A percentile compares a stretch with the other conserved stretches of the same genome.
These are phyloP conservation scores for Pogonocichla stellata DNA, from an alignment of 2,113 vertebrate species.

Conservation along the genomic window DNA sequence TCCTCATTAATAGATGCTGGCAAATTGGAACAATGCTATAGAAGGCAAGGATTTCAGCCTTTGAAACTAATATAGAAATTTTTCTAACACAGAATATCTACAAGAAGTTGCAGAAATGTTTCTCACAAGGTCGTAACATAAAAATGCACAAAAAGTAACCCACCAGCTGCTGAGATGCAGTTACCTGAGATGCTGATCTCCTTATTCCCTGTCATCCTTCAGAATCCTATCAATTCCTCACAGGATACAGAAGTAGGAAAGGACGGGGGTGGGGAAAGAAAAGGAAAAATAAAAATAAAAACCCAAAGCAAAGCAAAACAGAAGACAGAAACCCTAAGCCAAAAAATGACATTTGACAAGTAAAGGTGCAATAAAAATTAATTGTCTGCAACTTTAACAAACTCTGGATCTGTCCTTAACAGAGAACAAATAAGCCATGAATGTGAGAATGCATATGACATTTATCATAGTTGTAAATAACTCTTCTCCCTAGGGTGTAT, in stretches of 20 bases:
- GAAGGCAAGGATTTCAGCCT: background rate
- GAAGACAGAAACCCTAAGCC: background rate
- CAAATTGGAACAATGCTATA: background rate
- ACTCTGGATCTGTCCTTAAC: background rate
- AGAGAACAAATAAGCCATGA: background rate
- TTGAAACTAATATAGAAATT: background rate
- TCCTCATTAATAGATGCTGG: background rate
- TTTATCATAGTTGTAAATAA: background rate
- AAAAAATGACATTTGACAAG: background rate
- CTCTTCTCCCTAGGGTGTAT: background rate
- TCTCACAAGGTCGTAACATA: background rate
- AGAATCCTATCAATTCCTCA: background rate
- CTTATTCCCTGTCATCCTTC: background rate
- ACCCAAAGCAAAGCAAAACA: background rate
- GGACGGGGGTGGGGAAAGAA: background rate
- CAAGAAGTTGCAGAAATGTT: background rate
- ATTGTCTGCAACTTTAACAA: background rate
- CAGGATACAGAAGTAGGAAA: background rate
- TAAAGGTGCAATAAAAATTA: background rate
- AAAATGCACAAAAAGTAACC: background rate
- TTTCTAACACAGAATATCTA: background rate
- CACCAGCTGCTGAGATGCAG: background rate
- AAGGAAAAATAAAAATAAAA: rapidly evolving
- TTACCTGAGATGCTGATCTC: background rate
- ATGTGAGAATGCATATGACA: background rate